These are phyloP conservation scores for Acestrorhynchus altus DNA, from an alignment of 2,797 vertebrate species.

Conservation along the genomic window DNA sequence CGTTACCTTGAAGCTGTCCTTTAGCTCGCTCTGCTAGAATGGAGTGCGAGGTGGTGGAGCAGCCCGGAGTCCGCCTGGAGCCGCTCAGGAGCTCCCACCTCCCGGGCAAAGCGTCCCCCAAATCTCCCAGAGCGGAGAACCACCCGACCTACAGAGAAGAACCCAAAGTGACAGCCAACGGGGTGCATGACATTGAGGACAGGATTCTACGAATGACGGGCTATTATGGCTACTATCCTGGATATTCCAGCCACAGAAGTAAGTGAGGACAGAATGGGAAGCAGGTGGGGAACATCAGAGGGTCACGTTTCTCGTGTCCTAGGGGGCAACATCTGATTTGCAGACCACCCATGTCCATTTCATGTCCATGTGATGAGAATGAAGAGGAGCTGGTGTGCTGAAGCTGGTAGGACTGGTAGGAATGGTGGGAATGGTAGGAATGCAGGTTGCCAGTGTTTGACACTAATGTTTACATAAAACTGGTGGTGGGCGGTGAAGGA, in stretches of 20 bases:
- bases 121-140: slow-evolving; percentile 67
- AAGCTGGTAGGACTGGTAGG: not conserved
- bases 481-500: slow-evolving; percentile 3
- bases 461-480: not conserved
- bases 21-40: slow-evolving; percentile 60
- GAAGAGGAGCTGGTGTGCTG: not conserved
- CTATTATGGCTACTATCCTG: slow-evolving; percentile 98
- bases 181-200: slow-evolving; percentile 96
- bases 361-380: slow-evolving; percentile 4
- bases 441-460: not conserved
- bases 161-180: slow-evolving; percentile 90
- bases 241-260: slow-evolving; percentile 97
- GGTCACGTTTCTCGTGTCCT: not conserved
- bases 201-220: slow-evolving; percentile 96
- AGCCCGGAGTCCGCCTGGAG: slow-evolving; percentile 73
- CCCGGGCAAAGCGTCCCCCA: slow-evolving; percentile 73
- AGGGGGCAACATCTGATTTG: not conserved
- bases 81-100: slow-evolving; percentile 72
- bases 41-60: slow-evolving; percentile 68
- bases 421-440: not conserved
- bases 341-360: not conserved
- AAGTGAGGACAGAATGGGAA: slow-evolving; percentile 70
- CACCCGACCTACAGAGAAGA: slow-evolving; percentile 58
- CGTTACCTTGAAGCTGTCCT: slow-evolving; percentile 52
- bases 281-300: not conserved